Evolutionary conservation across 2,888 invertebrate genomes (phyloP).

Genomic region (Thyatira batis): DNA sequence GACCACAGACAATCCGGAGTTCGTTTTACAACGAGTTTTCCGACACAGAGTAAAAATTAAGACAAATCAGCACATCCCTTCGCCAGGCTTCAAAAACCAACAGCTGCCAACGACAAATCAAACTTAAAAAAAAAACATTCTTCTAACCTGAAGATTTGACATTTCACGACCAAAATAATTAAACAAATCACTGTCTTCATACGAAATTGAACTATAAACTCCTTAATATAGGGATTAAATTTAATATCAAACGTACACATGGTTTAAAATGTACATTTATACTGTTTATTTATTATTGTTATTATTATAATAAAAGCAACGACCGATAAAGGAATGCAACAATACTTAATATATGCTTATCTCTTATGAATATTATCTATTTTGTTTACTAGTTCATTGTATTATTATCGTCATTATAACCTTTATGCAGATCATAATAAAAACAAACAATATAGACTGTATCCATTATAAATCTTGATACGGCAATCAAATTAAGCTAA

Average conservation of each 20-base stretch:
- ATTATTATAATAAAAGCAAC: not conserved
- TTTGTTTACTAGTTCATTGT: not conserved
- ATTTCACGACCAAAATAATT: not conserved
- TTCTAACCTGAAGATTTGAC: no score
- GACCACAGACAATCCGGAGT: conserved; percentile 17
- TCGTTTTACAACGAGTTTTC: conserved; percentile 28
- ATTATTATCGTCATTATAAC: not conserved
- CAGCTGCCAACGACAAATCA: no score
- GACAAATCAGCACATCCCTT: conserved; percentile 6
- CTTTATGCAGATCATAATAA: not conserved
- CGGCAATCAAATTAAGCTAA: no score
- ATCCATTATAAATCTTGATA: no score
- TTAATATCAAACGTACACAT: not conserved
- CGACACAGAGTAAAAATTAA: conserved; percentile 8
- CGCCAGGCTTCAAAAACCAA: no score
- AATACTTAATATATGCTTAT: not conserved
- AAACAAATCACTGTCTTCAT: not conserved
- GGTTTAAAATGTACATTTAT: not conserved
- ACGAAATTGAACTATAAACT: no score
- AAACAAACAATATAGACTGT: not conserved
- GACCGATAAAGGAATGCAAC: not conserved
- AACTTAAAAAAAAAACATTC: no score
- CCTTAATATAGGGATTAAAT: not conserved
- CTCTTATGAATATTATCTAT: not conserved
- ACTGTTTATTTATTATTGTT: not conserved